phyloP scores from a whole-genome alignment of 2,113 vertebrate genomes.

The Eubucco bourcierii region DNA sequence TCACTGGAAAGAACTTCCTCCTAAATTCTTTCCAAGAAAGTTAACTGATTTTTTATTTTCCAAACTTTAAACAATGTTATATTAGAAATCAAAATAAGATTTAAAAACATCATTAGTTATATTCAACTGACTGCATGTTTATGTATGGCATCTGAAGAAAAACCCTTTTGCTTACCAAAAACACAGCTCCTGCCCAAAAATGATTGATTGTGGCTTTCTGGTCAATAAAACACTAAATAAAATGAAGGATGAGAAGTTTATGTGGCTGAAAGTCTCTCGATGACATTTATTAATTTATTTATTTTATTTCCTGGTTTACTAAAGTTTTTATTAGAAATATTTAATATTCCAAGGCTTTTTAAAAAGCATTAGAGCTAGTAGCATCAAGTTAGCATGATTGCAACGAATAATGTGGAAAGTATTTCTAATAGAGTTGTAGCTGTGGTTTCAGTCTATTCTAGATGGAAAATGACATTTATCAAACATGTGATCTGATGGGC shows the following conservation, averaged over 20 bases:
- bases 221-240: conserved; percentile 53
- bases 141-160: neutral
- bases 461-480: conserved; percentile 74
- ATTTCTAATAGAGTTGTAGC: conserved; percentile 54
- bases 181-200: neutral
- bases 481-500: conserved; percentile 67
- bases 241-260: conserved; percentile 25
- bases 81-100: neutral
- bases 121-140: neutral
- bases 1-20: too few relatives aligned
- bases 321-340: conserved; percentile 52
- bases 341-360: conserved; percentile 9
- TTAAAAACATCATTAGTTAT: neutral
- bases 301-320: neutral
- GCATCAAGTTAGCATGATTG: conserved; percentile 40
- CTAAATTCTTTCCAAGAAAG: neutral
- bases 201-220: conserved; percentile 46
- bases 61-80: neutral
- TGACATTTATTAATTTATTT: neutral
- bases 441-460: conserved; percentile 64
- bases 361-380: conserved; percentile 34
- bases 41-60: neutral
- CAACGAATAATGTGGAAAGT: conserved; percentile 58
- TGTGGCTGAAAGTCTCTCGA: neutral
- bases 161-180: conserved; percentile 17